Conservation (phyloP, 2,888 invertebrate genomes). For the Drosophila formosana region DNA sequence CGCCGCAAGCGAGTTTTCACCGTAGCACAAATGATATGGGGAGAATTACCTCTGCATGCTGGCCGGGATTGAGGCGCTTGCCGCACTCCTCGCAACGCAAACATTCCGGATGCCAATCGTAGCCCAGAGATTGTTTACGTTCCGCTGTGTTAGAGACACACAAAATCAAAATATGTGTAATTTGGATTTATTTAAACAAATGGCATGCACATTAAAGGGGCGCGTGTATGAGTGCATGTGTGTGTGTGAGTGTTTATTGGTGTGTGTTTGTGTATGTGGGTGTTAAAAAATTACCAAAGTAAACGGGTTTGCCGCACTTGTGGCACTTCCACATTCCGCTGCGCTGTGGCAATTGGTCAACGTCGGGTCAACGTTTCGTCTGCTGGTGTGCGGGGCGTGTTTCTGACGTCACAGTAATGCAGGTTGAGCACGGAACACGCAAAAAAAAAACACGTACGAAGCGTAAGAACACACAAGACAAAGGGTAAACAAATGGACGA, state of each 20-base stretch:
- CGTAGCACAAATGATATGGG: background rate
- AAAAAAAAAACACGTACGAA: conserved; percentile 54
- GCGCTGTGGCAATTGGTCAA: conserved; percentile 30
- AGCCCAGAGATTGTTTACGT: conserved; percentile 93
- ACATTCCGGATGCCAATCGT: conserved; percentile 95
- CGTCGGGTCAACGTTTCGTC: conserved; percentile 58
- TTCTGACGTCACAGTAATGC: conserved; percentile 65
- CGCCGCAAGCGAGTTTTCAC: background rate
- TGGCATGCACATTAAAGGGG: conserved; percentile 27
- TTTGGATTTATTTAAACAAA: conserved; percentile 64
- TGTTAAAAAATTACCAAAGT: conserved; percentile 87
- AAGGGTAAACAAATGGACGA: conserved; percentile 72
- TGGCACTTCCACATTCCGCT: conserved; percentile 92
- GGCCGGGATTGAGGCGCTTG: conserved; percentile 92
- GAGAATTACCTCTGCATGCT: conserved; percentile 90
- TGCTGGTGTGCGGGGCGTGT: conserved; percentile 34
- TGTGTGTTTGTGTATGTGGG: conserved; percentile 36
- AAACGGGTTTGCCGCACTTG: conserved; percentile 92
- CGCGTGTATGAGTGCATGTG: conserved; percentile 8
- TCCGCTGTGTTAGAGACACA: conserved; percentile 88
- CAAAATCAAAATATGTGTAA: conserved; percentile 49
- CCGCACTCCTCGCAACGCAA: conserved; percentile 93
- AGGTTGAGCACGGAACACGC: conserved; percentile 63
- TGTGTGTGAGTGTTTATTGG: conserved; percentile 4
- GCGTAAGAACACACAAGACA: conserved; percentile 68